Conservation (phyloP, 2,888 invertebrate species). For the Mythimna ferrago region DNA sequence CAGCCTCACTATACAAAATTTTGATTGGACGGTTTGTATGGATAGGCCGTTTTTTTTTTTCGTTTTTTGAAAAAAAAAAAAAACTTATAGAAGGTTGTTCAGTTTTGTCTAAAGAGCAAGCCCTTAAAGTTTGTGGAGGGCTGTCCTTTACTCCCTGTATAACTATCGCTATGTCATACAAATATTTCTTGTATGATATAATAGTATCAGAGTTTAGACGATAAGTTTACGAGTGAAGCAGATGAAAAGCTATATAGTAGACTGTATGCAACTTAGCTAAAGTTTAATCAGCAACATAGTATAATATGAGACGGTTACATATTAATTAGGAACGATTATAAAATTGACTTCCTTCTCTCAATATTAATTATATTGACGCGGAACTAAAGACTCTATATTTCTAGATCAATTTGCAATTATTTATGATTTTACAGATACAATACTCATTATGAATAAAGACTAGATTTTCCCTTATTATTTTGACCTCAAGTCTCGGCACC, state of each 20-base stretch:
- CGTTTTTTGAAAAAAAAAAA: too few relatives aligned
- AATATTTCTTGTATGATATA: too few relatives aligned
- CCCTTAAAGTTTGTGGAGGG: too few relatives aligned
- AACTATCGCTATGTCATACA: too few relatives aligned
- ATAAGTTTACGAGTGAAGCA: neutral
- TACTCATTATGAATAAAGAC: neutral
- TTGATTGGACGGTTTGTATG: too few relatives aligned
- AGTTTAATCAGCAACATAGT: neutral
- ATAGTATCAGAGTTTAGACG: too few relatives aligned
- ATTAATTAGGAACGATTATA: constrained; percentile 14
- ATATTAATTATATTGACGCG: constrained; percentile 15
- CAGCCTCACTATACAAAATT: too few relatives aligned
- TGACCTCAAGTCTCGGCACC: too few relatives aligned
- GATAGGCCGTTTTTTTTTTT: too few relatives aligned
- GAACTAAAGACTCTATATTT: neutral
- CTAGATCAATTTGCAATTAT: neutral
- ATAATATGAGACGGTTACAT: neutral
- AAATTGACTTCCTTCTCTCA: constrained; percentile 29
- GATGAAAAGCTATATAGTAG: neutral
- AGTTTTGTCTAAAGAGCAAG: too few relatives aligned
- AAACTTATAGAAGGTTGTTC: too few relatives aligned
- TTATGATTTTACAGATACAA: neutral
- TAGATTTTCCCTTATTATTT: neutral
- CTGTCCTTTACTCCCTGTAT: too few relatives aligned
- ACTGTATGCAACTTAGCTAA: neutral